phyloP scores from a whole-genome alignment of 1,140 invertebrate genomes.

The Musca domestica region DNA sequence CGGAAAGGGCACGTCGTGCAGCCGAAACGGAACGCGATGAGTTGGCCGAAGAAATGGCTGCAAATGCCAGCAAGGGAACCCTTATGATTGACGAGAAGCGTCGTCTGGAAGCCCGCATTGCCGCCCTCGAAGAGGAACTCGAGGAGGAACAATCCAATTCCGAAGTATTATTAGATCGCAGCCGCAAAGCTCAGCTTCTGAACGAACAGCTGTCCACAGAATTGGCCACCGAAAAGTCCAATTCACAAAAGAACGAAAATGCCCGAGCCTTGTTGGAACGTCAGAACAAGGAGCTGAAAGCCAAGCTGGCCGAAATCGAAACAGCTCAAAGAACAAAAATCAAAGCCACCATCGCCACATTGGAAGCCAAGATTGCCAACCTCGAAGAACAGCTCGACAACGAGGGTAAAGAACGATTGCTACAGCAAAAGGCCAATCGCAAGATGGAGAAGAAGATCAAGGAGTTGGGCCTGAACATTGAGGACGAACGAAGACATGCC shows the following conservation, averaged over 20 bases:
- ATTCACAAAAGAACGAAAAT: constrained; percentile 88
- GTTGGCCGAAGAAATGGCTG: constrained; percentile 88
- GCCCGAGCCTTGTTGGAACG: constrained; percentile 81
- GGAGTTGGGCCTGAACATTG: constrained; percentile 85
- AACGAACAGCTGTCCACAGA: constrained; percentile 89
- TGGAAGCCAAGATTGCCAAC: constrained; percentile 93
- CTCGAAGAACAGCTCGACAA: constrained; percentile 93
- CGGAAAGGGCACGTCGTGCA: constrained; percentile 79
- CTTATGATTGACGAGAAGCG: constrained; percentile 93
- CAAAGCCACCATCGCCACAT: constrained; percentile 86
- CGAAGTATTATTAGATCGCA: constrained; percentile 84
- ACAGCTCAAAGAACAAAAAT: constrained; percentile 87
- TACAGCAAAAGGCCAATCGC: constrained; percentile 83
- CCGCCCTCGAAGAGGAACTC: constrained; percentile 91
- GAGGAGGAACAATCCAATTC: constrained; percentile 95
- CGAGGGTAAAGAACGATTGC: constrained; percentile 86
- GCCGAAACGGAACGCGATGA: constrained; percentile 94
- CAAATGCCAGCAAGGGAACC: constrained; percentile 73
- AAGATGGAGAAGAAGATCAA: constrained; percentile 95
- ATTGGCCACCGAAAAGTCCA: constrained; percentile 81
- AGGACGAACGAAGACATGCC: constrained; percentile 90
- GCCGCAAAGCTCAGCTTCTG: constrained; percentile 73
- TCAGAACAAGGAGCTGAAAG: constrained; percentile 89
- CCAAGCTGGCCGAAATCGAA: constrained; percentile 91
- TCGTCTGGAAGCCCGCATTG: constrained; percentile 90